Base-by-base conservation (phyloP, 2,113 vertebrate genomes). In the Zingel zingel region DNA sequence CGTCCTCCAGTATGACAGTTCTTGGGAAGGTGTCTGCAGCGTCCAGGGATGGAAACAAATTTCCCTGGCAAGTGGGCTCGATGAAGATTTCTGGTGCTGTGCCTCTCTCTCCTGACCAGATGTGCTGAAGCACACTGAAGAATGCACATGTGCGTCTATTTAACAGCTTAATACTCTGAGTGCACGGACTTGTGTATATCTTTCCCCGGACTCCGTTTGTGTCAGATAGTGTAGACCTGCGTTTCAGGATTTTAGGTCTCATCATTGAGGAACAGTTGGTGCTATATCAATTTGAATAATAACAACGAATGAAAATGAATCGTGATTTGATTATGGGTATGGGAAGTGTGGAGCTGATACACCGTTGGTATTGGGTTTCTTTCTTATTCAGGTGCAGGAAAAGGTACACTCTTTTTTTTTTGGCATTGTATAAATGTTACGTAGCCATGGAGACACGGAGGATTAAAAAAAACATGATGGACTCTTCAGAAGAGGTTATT, bases 11-110 rank as follows among this genome's bases (percentile, higher is more conserved):
- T 43, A 77, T 71, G 73, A 77, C 84, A 67, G 79, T 72, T 85
- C 39, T 39, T 91, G 73, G 86, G 83, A 88, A 78, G 64, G 64
- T 81, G 54, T 85, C 58, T 33, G 23, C 39, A 19, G 64, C 12
- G 0, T 7, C 18, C 6, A 1, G 23, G 43, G 66, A 73, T 82
- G 81, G 82, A 86, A 85, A 81, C 18, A 57, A 82, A 88, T 77
- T 43, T 83, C 71, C 57, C 61, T 85, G 84, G 86, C 80, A 74
- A 70, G 50, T 21, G 3, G 71, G 62, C 65, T 47, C 6, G 47
- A 73, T 69, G 33, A 76, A 71, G 63, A 73, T 76, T 71, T 61
- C 56, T 76, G 77, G 45, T 77, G 54, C 50, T 61, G 59, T 19
- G 43, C 70, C 64, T 53, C 30, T 66, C 15, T 69, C 58, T 77